phyloP scores from a whole-genome alignment of 2,888 invertebrate genomes.

The Agrenia bidenticulata region DNA sequence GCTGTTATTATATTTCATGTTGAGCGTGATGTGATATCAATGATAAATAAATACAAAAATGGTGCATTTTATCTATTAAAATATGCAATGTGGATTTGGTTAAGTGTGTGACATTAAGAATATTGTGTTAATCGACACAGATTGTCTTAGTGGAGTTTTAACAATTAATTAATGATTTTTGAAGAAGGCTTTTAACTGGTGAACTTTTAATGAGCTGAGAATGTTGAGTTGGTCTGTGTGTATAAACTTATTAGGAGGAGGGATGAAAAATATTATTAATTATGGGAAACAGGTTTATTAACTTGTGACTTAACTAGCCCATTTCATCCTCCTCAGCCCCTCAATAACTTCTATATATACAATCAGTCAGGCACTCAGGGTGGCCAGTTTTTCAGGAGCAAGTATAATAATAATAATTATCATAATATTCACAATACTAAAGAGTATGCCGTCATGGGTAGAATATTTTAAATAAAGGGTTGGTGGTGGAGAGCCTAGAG shows the following conservation, averaged over 20 bases:
- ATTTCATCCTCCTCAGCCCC: too few relatives aligned
- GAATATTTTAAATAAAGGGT: too few relatives aligned
- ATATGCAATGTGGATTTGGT: not conserved
- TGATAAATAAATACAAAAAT: not conserved
- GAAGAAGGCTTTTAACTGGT: not conserved
- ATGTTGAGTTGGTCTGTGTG: not conserved
- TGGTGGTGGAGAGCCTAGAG: too few relatives aligned
- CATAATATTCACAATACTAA: too few relatives aligned
- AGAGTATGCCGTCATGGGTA: too few relatives aligned
- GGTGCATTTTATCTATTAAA: conserved; percentile 6
- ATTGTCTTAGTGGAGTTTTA: not conserved
- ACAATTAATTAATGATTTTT: not conserved
- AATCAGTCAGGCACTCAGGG: too few relatives aligned
- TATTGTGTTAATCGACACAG: not conserved
- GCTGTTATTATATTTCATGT: too few relatives aligned
- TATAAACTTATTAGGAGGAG: too few relatives aligned
- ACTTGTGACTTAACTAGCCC: not conserved
- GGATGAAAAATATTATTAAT: not conserved
- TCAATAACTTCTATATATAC: too few relatives aligned
- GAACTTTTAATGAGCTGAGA: not conserved
- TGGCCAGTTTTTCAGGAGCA: too few relatives aligned
- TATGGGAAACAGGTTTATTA: conserved; percentile 7
- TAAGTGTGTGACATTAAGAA: not conserved
- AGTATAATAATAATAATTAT: too few relatives aligned
- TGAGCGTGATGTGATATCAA: not conserved